These are phyloP conservation scores for Phataginus tetradactyla DNA, from an alignment of 2,797 vertebrate genomes.

Conservation along the genomic window DNA sequence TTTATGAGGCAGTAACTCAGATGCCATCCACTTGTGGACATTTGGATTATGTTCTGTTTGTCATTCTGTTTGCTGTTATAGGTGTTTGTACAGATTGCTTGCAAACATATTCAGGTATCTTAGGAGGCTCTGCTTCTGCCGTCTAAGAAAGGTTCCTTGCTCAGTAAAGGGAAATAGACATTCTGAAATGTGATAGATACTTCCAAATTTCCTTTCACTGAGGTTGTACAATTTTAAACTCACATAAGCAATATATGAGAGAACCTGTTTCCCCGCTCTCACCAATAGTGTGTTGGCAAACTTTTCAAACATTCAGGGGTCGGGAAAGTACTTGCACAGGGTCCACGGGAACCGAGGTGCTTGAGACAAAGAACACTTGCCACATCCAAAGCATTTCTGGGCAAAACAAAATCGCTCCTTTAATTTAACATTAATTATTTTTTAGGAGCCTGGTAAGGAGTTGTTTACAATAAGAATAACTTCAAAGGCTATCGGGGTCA, in stretches of 20 bases:
- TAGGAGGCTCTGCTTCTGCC: background rate
- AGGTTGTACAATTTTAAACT: background rate
- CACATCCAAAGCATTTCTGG: background rate
- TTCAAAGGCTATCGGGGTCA: background rate
- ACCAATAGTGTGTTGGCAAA: background rate
- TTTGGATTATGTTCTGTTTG: background rate
- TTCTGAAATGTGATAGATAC: background rate
- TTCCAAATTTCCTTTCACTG: background rate
- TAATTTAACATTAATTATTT: background rate
- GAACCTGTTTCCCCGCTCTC: background rate
- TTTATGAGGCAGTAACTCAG: background rate
- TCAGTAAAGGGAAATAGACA: background rate
- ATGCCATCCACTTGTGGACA: background rate
- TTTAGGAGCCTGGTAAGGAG: background rate
- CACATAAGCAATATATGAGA: background rate
- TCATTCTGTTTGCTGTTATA: background rate
- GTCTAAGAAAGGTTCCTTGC: background rate
- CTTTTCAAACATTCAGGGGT: background rate
- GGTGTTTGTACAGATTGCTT: background rate
- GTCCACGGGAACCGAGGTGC: background rate
- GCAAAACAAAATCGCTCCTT: conserved; percentile 22
- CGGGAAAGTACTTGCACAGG: background rate
- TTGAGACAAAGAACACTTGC: background rate
- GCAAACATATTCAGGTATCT: background rate
- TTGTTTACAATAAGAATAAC: background rate